Evolutionary conservation across 2,113 vertebrate species (phyloP).

Genomic region (Salvelinus sp.): DNA sequence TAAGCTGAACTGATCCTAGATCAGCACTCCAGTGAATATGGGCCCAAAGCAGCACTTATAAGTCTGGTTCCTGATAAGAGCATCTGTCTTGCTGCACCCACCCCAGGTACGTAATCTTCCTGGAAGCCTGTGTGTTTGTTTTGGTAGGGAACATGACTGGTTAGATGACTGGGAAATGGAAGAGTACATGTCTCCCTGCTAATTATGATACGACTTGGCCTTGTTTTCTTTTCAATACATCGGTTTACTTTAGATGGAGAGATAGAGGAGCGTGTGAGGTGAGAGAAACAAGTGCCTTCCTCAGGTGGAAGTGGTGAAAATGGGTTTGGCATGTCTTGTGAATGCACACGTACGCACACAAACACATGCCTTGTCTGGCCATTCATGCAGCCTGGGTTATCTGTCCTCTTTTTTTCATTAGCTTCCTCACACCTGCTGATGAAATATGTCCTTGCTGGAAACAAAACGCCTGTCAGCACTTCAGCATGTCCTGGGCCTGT

Average conservation of each 20-base stretch:
- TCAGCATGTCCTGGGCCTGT: constrained; percentile 17
- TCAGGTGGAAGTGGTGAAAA: constrained; percentile 57
- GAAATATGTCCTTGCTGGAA: constrained; percentile 67
- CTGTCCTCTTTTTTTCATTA: constrained; percentile 69
- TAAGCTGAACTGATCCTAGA: no score
- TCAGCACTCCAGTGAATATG: no score
- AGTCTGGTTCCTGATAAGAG: no score
- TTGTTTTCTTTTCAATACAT: constrained; percentile 38
- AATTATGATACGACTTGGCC: no score
- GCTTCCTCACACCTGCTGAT: constrained; percentile 79
- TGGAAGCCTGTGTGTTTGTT: constrained; percentile 45
- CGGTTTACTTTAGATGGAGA: constrained; percentile 45
- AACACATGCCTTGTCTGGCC: constrained; percentile 26
- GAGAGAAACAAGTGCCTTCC: constrained; percentile 22
- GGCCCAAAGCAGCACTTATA: constrained; percentile 7
- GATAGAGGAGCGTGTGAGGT: background rate
- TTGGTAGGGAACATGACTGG: constrained; percentile 29
- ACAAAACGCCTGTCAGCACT: constrained; percentile 64
- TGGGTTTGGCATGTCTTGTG: constrained; percentile 43
- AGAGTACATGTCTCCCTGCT: constrained; percentile 25
- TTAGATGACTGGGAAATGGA: constrained; percentile 28
- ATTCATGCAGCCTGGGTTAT: constrained; percentile 50
- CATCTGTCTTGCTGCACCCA: no score
- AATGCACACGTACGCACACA: constrained; percentile 47
- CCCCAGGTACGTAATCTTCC: constrained; percentile 18